These are phyloP conservation scores for Spisula subtruncata DNA, from an alignment of 2,888 invertebrate genomes.

Conservation along the genomic window DNA sequence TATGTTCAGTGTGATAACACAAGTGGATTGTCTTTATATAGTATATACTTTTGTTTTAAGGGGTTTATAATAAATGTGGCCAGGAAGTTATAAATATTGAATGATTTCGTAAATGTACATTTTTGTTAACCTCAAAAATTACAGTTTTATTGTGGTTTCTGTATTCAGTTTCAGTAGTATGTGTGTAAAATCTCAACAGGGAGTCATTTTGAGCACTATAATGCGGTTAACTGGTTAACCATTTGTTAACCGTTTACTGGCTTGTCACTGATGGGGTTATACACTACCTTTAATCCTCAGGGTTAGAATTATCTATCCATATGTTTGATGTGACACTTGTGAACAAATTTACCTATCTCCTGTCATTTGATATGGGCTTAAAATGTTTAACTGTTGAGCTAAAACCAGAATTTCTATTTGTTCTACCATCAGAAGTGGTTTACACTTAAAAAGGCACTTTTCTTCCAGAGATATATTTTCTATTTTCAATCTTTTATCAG, in stretches of 20 bases:
- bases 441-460: neutral
- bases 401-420: neutral
- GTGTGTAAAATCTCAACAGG: neutral
- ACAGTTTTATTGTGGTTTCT: neutral
- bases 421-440: neutral
- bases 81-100: conserved; percentile 11
- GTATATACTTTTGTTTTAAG: no score
- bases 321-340: conserved; percentile 14
- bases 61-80: neutral
- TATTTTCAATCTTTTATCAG: neutral
- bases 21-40: neutral
- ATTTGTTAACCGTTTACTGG: no score
- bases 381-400: neutral
- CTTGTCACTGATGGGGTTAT: neutral
- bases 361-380: neutral
- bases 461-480: neutral
- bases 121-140: neutral
- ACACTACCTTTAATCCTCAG: neutral
- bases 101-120: neutral
- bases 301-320: neutral
- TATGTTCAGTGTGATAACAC: neutral
- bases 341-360: conserved; percentile 14
- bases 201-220: neutral
- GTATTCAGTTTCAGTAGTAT: neutral
- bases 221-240: neutral